These are phyloP conservation scores for Cydia amplana DNA, from an alignment of 1,140 invertebrate genomes.

Conservation along the genomic window DNA sequence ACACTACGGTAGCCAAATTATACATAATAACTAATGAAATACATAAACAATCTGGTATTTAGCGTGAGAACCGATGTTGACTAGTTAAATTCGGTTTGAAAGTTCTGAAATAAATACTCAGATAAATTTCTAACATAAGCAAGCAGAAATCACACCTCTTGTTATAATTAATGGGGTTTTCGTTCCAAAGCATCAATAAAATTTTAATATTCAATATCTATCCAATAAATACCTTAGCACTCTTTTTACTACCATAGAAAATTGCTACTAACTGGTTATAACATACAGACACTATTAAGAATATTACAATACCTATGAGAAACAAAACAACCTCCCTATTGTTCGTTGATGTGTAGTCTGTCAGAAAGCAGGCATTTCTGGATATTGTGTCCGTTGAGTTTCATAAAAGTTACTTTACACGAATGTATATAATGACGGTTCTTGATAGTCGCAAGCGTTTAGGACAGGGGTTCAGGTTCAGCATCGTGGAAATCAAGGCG, in stretches of 20 bases:
- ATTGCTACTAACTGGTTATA: not conserved
- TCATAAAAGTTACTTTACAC: not conserved
- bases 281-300: not conserved
- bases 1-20: constrained; percentile 27
- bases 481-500: too few relatives aligned
- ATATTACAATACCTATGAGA: not conserved
- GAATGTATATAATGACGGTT: not conserved
- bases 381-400: not conserved
- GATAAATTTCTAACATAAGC: not conserved
- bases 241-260: too few relatives aligned
- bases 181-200: too few relatives aligned
- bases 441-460: too few relatives aligned
- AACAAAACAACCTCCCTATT: not conserved
- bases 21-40: constrained; percentile 24
- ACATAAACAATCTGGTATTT: constrained; percentile 13
- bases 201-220: too few relatives aligned
- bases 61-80: not conserved
- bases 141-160: too few relatives aligned
- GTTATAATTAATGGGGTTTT: too few relatives aligned
- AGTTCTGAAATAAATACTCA: not conserved
- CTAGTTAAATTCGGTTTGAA: not conserved
- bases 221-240: too few relatives aligned
- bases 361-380: not conserved
- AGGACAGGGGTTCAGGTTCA: too few relatives aligned
- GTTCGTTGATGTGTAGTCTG: not conserved